Evolutionary conservation across 2,888 invertebrate species (phyloP), one percentile per base, ranked within the genome.

Genomic region (Buathra laborator): DNA sequence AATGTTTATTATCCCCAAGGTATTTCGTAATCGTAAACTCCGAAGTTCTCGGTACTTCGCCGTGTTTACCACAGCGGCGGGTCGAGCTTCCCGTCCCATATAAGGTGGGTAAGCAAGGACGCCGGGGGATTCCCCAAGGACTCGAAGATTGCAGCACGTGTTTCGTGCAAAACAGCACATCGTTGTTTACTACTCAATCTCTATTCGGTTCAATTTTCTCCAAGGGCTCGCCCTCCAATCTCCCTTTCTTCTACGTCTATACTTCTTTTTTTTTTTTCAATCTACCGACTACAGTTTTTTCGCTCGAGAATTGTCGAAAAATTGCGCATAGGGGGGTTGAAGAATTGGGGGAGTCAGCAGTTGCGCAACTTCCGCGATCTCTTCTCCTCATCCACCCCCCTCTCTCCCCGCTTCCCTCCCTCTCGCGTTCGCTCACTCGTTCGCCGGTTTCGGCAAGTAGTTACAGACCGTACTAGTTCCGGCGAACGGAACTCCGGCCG

Each of bases 141-240:
- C 77, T 46, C 32, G 56, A 48, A 68, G 67, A 48, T 68, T 77
- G 77, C 56, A 68, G 68, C 78, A 78, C 78, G 78, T 78, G 78
- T 78, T 78, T 37, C n/a, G 59, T 59, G 70, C 10, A 56, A 70
- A 78, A 68, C 67, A 77, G 44, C 77, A 5, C 37, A 12, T 56
- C 12, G 48, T 68, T 77, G 77, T 77, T 77, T 68, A 78, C 78
- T 14, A 56, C 56, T 44, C 10, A 51, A 76, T 46, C 56, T 46
- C 37, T 44, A 14, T 70, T 70, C 37, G 7, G 70, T 78, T 48
- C 78, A 78, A 78, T 78, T 68, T 78, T 78, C 59, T 19, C 29
- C 62, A 48, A 78, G 77, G 56, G 29, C 37, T 67, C 67, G 24
- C 68, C 19, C 19, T 48, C 53, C 7, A 9, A 9, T 43, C 5